Percentiles rank a stretch among this genome's conserved stretches.
Evolutionary conservation across 2,797 vertebrate species (phyloP).

Genomic region (Meriones psammophilus): DNA sequence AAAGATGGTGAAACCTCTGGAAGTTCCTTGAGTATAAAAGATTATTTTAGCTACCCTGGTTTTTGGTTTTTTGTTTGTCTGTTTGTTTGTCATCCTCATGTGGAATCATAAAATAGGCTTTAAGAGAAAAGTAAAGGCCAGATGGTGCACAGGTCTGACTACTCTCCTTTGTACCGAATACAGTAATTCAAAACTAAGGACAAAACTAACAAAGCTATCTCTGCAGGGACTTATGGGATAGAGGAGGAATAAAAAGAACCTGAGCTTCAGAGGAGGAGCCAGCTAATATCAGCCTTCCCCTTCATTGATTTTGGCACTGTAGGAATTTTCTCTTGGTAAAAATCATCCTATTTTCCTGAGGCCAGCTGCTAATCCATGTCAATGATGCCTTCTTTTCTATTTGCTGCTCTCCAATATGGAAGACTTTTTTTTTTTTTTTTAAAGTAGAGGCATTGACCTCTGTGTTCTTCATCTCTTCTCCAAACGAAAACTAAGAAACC

Average conservation of each 20-base stretch:
- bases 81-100: not conserved
- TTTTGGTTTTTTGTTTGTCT: not conserved
- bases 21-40: not conserved
- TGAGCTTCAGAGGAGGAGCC: not conserved
- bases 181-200: not conserved
- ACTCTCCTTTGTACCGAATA: not conserved
- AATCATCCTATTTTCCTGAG: not conserved
- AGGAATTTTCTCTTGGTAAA: not conserved
- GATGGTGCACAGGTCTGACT: not conserved
- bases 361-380: not conserved
- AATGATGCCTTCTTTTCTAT: not conserved
- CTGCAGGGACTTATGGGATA: not conserved
- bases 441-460: constrained; percentile 5
- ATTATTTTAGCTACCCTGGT: not conserved
- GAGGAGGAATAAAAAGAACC: not conserved
- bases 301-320: not conserved
- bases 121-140: not conserved
- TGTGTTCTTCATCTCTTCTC: not conserved
- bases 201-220: not conserved
- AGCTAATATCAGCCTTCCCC: not conserved
- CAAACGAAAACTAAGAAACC: constrained; percentile 3
- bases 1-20: not conserved
- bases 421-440: not conserved
- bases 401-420: not conserved
- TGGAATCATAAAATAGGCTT: not conserved